Evolutionary conservation across 1,140 invertebrate species (phyloP).

Genomic region (Proales similis): DNA sequence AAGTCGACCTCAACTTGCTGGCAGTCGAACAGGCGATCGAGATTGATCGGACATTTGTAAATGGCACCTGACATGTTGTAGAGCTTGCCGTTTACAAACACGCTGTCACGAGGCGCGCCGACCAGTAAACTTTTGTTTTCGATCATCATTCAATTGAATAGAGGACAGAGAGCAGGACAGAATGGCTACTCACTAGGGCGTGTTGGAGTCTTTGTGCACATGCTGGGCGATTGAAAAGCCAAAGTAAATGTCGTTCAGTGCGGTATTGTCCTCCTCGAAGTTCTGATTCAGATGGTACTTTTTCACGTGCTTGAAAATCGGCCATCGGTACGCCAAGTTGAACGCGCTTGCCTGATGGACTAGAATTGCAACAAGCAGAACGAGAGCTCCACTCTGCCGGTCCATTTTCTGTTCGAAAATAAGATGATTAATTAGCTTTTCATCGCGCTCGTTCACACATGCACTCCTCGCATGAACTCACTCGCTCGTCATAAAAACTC

Average conservation of each 20-base stretch:
- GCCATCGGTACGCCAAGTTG: no score
- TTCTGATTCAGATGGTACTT: no score
- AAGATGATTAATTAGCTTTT: no score
- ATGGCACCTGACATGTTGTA: slow-evolving; percentile 13
- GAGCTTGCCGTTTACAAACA: background rate
- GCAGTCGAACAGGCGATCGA: background rate
- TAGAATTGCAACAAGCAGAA: no score
- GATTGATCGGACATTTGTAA: slow-evolving; percentile 21
- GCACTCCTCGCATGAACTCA: no score
- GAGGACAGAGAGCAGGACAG: background rate
- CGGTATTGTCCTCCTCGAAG: no score
- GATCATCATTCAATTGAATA: background rate
- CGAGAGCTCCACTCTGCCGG: no score
- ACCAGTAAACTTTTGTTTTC: slow-evolving; percentile 2
- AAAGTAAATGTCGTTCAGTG: slow-evolving; percentile 28
- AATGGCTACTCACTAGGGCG: slow-evolving; percentile 6
- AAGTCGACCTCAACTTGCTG: slow-evolving; percentile 29
- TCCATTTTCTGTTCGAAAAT: no score
- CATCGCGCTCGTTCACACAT: no score
- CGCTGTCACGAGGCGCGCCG: slow-evolving; percentile 7
- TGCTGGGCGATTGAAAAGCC: slow-evolving; percentile 33
- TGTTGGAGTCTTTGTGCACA: background rate
- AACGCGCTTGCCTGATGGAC: no score
- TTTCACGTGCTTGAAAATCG: no score
- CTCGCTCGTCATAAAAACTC: no score